Percentiles rank a stretch among this genome's conserved stretches.
Conservation (phyloP, 2,888 invertebrate genomes). For the Eilema caniola region DNA sequence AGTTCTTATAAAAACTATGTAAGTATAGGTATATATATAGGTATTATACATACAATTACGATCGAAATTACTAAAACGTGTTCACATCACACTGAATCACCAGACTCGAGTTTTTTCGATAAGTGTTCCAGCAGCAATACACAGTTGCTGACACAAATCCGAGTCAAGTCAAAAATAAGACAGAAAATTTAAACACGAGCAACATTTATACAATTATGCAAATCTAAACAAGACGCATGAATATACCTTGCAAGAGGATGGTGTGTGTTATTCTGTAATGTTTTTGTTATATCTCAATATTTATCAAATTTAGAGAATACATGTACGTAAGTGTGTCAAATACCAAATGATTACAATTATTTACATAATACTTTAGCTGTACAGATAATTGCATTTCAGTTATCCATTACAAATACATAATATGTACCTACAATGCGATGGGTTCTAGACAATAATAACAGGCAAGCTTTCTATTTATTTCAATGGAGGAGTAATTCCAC, state of each 20-base stretch:
- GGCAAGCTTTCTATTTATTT: neutral
- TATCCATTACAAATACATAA: neutral
- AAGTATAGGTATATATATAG: neutral
- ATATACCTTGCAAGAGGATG: neutral
- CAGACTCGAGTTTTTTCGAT: constrained; percentile 24
- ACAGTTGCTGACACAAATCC: constrained; percentile 64
- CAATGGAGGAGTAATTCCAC: neutral
- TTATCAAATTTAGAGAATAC: neutral
- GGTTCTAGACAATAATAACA: neutral
- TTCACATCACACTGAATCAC: constrained; percentile 34
- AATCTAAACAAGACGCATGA: constrained; percentile 13
- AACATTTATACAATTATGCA: constrained; percentile 43
- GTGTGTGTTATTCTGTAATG: neutral
- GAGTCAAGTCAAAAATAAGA: constrained; percentile 63
- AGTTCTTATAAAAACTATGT: neutral
- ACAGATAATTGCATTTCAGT: neutral
- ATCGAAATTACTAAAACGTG: constrained; percentile 48
- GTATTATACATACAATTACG: constrained; percentile 24
- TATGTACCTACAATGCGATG: neutral
- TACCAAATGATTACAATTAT: neutral
- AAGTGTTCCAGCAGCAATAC: constrained; percentile 44
- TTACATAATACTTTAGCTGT: no score
- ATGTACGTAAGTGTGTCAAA: neutral
- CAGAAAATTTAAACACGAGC: constrained; percentile 55
- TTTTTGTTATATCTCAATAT: neutral